phyloP scores from a whole-genome alignment of 2,888 invertebrate species.

The Toxonevra muliebris region DNA sequence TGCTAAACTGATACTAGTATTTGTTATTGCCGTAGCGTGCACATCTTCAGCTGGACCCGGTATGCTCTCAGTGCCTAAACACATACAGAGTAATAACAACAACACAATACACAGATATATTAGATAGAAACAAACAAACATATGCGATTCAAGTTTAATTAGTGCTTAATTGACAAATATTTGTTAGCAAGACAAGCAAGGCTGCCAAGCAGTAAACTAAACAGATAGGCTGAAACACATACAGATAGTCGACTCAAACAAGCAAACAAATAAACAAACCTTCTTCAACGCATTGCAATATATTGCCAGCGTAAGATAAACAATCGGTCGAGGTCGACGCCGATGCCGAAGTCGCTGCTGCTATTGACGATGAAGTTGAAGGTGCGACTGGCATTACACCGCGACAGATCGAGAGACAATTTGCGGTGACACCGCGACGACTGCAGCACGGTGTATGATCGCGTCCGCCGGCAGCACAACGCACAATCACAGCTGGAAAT shows the following conservation, averaged over 20 bases:
- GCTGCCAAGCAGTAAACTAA: constrained; percentile 46
- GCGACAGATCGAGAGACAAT: constrained; percentile 78
- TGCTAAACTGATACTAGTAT: constrained; percentile 71
- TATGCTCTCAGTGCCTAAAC: constrained; percentile 75
- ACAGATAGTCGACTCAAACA: constrained; percentile 36
- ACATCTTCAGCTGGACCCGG: constrained; percentile 82
- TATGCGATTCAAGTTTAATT: constrained; percentile 39
- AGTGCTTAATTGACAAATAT: constrained; percentile 55
- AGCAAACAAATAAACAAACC: constrained; percentile 65
- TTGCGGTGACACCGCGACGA: constrained; percentile 75
- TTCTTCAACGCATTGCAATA: constrained; percentile 87
- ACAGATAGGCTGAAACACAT: constrained; percentile 35
- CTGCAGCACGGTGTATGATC: constrained; percentile 80
- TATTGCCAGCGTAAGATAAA: constrained; percentile 83
- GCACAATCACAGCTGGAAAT: constrained; percentile 58
- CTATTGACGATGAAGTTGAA: constrained; percentile 38
- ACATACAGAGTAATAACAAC: neutral
- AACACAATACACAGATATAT: neutral
- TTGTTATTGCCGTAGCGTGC: constrained; percentile 73
- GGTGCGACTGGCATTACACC: constrained; percentile 67
- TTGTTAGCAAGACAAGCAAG: constrained; percentile 9
- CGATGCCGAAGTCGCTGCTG: constrained; percentile 6
- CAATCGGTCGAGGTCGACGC: constrained; percentile 70
- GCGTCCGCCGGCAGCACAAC: constrained; percentile 71
- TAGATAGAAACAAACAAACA: neutral